Percentiles rank a stretch among this genome's conserved stretches.
These are phyloP conservation scores for Empidonax traillii DNA, from an alignment of 2,113 vertebrate species.

Conservation along the genomic window DNA sequence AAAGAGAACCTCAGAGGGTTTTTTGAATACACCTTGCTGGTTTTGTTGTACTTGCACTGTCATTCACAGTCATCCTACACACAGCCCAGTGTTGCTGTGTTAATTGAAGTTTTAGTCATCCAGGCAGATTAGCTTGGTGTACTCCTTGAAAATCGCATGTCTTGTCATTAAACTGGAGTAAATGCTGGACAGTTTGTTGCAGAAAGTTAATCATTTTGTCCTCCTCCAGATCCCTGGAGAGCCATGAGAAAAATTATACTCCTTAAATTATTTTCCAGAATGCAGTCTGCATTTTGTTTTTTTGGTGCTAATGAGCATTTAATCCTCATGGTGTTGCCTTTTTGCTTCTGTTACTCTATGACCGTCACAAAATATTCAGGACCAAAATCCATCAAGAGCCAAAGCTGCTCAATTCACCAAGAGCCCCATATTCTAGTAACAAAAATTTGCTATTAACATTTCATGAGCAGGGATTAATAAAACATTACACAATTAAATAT, in stretches of 20 bases:
- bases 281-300: background rate
- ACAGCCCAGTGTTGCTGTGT: background rate
- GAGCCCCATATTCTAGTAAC: slow-evolving; percentile 8
- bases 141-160: slow-evolving; percentile 1
- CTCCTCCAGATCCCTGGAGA: background rate
- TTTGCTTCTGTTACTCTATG: background rate
- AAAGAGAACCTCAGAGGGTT: background rate
- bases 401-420: background rate
- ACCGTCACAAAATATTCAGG: background rate
- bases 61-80: slow-evolving; percentile 3
- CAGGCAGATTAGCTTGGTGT: background rate
- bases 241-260: background rate
- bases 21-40: background rate
- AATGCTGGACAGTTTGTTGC: slow-evolving; percentile 2
- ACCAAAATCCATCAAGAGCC: slow-evolving; percentile 4
- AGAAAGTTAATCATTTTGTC: background rate
- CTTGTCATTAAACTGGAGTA: background rate
- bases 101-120: slow-evolving; percentile 26
- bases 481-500: slow-evolving; percentile 69
- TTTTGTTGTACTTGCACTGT: background rate
- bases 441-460: slow-evolving; percentile 67
- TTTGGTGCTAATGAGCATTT: background rate
- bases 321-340: background rate
- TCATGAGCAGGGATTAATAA: slow-evolving; percentile 73
- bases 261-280: background rate